phyloP scores from a whole-genome alignment of 2,113 vertebrate genomes.

The Blennius ocellaris region DNA sequence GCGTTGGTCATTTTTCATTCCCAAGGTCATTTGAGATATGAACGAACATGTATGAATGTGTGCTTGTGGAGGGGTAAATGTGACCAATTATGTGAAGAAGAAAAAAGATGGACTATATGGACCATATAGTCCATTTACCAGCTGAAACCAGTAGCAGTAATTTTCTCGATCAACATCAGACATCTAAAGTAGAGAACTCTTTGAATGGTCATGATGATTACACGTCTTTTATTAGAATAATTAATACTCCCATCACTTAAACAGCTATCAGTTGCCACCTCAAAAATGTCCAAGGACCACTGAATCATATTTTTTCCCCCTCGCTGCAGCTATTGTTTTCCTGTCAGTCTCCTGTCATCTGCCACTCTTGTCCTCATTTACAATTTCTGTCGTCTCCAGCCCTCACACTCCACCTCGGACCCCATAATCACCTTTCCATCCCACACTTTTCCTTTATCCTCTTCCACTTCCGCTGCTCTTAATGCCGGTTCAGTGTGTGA shows the following conservation, averaged over 20 bases:
- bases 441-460: slow-evolving; percentile 46
- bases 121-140: too few relatives aligned
- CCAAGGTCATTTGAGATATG: too few relatives aligned
- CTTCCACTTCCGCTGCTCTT: slow-evolving; percentile 41
- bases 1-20: too few relatives aligned
- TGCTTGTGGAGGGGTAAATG: too few relatives aligned
- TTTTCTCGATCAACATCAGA: slow-evolving; percentile 27
- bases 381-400: slow-evolving; percentile 39
- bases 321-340: slow-evolving; percentile 17
- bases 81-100: too few relatives aligned
- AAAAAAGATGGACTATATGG: too few relatives aligned
- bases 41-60: too few relatives aligned
- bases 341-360: slow-evolving; percentile 7
- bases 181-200: slow-evolving; percentile 1
- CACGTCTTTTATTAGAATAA: background rate
- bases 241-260: background rate
- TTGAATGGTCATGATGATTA: background rate
- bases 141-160: background rate
- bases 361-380: slow-evolving; percentile 32
- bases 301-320: background rate
- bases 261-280: background rate
- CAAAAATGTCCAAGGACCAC: background rate
- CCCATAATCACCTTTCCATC: slow-evolving; percentile 48
- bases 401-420: slow-evolving; percentile 38
- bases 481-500: slow-evolving; percentile 29